phyloP scores from a whole-genome alignment of 2,888 invertebrate genomes.

The Hetaerina titia region DNA sequence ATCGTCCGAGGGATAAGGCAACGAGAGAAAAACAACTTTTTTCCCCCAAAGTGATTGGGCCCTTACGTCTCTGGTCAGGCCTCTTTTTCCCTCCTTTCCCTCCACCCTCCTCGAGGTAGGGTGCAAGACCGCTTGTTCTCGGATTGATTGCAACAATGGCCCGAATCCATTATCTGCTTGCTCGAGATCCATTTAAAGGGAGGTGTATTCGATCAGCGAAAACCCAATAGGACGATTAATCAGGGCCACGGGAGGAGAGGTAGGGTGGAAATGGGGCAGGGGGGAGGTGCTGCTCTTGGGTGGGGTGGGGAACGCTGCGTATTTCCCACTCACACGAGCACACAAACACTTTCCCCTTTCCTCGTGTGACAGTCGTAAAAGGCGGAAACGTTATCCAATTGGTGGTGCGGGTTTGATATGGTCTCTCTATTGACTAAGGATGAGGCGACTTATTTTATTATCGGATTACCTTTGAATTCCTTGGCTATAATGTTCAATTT shows the following conservation, averaged over 20 bases:
- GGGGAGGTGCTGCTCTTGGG: no score
- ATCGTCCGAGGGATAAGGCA: neutral
- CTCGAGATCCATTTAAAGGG: constrained; percentile 39
- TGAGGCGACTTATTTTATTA: neutral
- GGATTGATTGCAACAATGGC: constrained; percentile 2
- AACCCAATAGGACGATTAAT: constrained; percentile 50
- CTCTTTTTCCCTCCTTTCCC: neutral
- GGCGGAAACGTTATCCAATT: neutral
- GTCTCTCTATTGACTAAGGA: neutral
- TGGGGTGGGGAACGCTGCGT: neutral
- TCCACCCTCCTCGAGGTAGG: neutral
- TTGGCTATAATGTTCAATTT: neutral
- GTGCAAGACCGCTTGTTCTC: constrained; percentile 42
- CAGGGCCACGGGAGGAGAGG: neutral
- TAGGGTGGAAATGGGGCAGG: no score
- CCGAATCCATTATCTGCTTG: constrained; percentile 55
- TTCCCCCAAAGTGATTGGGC: neutral
- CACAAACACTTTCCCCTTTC: neutral
- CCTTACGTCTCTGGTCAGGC: neutral
- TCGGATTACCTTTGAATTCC: neutral
- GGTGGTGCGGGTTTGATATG: neutral
- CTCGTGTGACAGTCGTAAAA: neutral
- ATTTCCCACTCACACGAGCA: neutral
- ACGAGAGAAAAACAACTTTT: neutral
- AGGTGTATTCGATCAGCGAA: constrained; percentile 53